Evolutionary conservation across 2,113 vertebrate genomes (phyloP).

Genomic region (Xyrauchen texanus): DNA sequence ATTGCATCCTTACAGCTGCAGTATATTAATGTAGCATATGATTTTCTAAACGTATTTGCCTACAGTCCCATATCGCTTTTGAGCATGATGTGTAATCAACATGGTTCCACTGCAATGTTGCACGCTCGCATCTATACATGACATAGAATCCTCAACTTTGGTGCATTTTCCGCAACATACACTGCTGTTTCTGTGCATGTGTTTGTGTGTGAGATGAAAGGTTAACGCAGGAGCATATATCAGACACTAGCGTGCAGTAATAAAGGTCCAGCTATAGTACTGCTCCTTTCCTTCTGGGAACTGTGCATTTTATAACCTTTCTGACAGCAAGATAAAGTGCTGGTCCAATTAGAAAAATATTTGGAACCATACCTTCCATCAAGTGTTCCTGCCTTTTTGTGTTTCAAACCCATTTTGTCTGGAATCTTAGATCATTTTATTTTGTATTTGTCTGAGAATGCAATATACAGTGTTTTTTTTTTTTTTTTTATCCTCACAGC

Average conservation of each 20-base stretch:
- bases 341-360: slow-evolving; percentile 84
- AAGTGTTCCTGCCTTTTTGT: slow-evolving; percentile 62
- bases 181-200: slow-evolving; percentile 12
- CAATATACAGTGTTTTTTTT: not conserved
- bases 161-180: slow-evolving; percentile 18
- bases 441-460: slow-evolving; percentile 40
- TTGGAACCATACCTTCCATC: slow-evolving; percentile 75
- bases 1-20: slow-evolving; percentile 50
- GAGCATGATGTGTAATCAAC: not conserved
- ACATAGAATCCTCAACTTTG: not conserved
- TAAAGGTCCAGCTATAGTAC: slow-evolving; percentile 75
- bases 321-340: slow-evolving; percentile 83
- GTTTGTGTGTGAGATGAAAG: slow-evolving; percentile 73
- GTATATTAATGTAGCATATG: slow-evolving; percentile 61
- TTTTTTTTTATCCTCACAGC: slow-evolving; percentile 1
- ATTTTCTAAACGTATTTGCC: slow-evolving; percentile 8
- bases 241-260: slow-evolving; percentile 71
- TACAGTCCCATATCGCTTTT: not conserved
- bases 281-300: slow-evolving; percentile 77
- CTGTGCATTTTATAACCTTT: slow-evolving; percentile 73
- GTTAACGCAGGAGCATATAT: slow-evolving; percentile 74
- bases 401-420: slow-evolving; percentile 71
- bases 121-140: not conserved
- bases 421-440: slow-evolving; percentile 65
- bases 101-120: not conserved